These are phyloP conservation scores for Eristalinus aeneus DNA, from an alignment of 2,888 invertebrate species.

Conservation along the genomic window DNA sequence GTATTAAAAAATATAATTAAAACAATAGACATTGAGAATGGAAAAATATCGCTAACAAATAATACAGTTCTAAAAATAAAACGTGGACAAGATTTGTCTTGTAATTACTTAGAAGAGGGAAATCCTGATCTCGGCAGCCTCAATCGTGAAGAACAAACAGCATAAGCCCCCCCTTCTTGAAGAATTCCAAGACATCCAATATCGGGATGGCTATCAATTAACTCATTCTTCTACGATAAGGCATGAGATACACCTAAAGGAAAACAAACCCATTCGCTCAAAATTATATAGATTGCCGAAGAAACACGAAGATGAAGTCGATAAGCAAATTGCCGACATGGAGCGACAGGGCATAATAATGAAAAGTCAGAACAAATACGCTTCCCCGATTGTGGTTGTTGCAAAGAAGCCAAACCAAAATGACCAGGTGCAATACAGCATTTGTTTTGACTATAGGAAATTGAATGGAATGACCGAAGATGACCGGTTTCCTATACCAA, in stretches of 20 bases:
- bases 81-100: not conserved
- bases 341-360: not conserved
- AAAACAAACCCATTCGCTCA: not conserved
- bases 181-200: not conserved
- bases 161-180: not conserved
- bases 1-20: not conserved
- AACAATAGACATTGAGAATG: not conserved
- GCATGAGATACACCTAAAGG: not conserved
- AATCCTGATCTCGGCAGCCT: too few relatives aligned
- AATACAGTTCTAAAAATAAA: slow-evolving; percentile 2
- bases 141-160: too few relatives aligned
- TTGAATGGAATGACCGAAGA: slow-evolving; percentile 59
- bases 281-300: not conserved
- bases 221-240: not conserved
- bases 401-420: not conserved
- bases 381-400: slow-evolving; percentile 7
- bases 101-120: not conserved
- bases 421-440: not conserved
- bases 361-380: slow-evolving; percentile 7
- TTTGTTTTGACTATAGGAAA: slow-evolving; percentile 71
- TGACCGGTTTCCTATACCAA: slow-evolving; percentile 61
- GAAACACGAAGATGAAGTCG: not conserved
- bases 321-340: not conserved
- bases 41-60: slow-evolving; percentile 1
- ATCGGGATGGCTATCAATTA: not conserved